Evolutionary conservation across 2,797 vertebrate species (phyloP).

Genomic region (Tangara arthus): DNA sequence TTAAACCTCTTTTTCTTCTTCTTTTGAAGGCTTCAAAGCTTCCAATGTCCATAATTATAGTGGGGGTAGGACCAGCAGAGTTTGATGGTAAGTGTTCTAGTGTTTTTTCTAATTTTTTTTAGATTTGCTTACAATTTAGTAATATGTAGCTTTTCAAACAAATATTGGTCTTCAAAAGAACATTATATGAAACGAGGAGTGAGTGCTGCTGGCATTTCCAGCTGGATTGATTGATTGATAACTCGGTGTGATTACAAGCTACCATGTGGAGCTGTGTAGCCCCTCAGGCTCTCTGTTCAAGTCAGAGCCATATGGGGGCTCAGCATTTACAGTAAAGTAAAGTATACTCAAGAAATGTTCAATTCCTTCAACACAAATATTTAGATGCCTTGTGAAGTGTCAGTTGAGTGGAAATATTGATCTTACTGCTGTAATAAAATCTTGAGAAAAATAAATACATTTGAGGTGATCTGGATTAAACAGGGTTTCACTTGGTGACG

Average conservation of each 20-base stretch:
- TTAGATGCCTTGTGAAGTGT: neutral
- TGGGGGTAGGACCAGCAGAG: conserved; percentile 97
- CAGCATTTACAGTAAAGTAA: neutral
- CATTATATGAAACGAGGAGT: neutral
- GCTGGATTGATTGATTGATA: conserved; percentile 44
- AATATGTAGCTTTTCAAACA: neutral
- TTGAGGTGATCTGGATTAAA: neutral
- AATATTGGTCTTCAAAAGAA: neutral
- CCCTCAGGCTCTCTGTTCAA: conserved; percentile 22
- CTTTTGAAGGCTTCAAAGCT: conserved; percentile 83
- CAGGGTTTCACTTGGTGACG: neutral
- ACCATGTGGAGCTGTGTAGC: conserved; percentile 2
- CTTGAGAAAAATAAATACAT: neutral
- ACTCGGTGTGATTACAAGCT: conserved; percentile 13
- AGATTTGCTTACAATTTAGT: neutral
- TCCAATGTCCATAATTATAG: conserved; percentile 99
- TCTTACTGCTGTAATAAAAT: neutral
- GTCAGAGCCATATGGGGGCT: conserved; percentile 19
- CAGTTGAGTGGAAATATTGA: neutral
- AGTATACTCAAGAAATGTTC: neutral
- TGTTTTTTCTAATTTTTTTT: neutral
- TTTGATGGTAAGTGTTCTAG: conserved; percentile 88
- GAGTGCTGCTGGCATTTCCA: conserved; percentile 10
- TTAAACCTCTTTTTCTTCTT: conserved; percentile 12
- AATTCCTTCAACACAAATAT: neutral